A percentile compares a stretch with the other conserved stretches of the same genome.
Evolutionary conservation across 2,113 vertebrate species (phyloP).

Genomic region (Saccopteryx bilineata): DNA sequence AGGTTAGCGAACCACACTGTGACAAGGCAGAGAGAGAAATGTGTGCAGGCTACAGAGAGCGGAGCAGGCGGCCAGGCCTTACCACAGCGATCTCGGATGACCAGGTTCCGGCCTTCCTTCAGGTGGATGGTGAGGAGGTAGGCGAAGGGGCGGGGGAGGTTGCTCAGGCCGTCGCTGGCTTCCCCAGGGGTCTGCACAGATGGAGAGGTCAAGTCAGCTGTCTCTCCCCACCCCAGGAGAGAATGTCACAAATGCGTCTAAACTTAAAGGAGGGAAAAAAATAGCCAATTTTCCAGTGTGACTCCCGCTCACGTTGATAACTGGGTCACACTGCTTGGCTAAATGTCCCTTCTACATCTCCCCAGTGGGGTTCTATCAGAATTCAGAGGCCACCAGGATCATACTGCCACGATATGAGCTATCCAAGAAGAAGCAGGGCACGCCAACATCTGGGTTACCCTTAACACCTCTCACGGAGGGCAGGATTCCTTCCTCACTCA

Average conservation of each 20-base stretch:
- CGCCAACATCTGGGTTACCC: neutral
- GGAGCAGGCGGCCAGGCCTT: conserved; percentile 55
- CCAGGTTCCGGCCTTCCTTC: conserved; percentile 94
- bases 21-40: neutral
- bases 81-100: conserved; percentile 95
- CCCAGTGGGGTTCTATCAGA: neutral
- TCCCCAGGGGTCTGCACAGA: conserved; percentile 83
- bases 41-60: accelerated
- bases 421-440: neutral
- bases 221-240: neutral
- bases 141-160: conserved; percentile 86
- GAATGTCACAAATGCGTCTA: neutral
- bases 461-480: no score
- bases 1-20: accelerated
- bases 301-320: neutral
- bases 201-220: neutral
- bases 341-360: neutral
- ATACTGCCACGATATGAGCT: neutral
- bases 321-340: accelerated
- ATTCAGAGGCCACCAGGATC: neutral
- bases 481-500: neutral
- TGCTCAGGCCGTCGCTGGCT: conserved; percentile 80
- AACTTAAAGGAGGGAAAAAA: neutral
- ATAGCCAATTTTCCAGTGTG: neutral
- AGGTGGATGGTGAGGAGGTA: conserved; percentile 95